Conservation (phyloP, 2,888 invertebrate species). For the Digitonthophagus gazella region DNA sequence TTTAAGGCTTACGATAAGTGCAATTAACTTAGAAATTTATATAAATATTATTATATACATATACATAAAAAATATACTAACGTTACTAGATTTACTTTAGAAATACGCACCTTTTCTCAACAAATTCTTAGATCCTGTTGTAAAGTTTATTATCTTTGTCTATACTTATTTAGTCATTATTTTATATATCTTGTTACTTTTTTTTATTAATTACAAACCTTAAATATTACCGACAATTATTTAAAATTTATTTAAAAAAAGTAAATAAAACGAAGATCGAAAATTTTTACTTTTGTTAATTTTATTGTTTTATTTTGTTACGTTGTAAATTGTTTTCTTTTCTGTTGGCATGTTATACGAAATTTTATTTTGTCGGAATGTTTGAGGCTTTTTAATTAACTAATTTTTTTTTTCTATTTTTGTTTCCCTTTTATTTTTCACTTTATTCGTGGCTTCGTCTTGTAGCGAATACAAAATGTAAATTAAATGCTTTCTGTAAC, state of each 20-base stretch:
- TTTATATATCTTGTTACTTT: slow-evolving; percentile 5
- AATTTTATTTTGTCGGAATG: not conserved
- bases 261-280: not conserved
- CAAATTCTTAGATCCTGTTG: slow-evolving; percentile 1
- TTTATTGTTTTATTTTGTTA: slow-evolving; percentile 9
- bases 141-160: not conserved
- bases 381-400: not conserved
- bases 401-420: slow-evolving; percentile 3
- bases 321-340: slow-evolving; percentile 5
- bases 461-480: slow-evolving; percentile 9
- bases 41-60: slow-evolving; percentile 16
- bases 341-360: slow-evolving; percentile 7
- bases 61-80: slow-evolving; percentile 42
- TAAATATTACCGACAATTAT: slow-evolving; percentile 16
- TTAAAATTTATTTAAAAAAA: slow-evolving; percentile 13
- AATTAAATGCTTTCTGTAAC: slow-evolving; percentile 29
- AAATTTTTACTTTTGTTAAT: slow-evolving; percentile 2
- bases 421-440: slow-evolving; percentile 13
- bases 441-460: slow-evolving; percentile 11
- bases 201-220: slow-evolving; percentile 15
- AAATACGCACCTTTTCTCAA: slow-evolving; percentile 2
- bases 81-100: slow-evolving; percentile 36
- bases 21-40: slow-evolving; percentile 51
- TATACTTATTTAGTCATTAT: slow-evolving; percentile 4
- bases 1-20: slow-evolving; percentile 46